Evolutionary conservation across 2,113 vertebrate genomes (phyloP).

Genomic region (Gadus macrocephalus): DNA sequence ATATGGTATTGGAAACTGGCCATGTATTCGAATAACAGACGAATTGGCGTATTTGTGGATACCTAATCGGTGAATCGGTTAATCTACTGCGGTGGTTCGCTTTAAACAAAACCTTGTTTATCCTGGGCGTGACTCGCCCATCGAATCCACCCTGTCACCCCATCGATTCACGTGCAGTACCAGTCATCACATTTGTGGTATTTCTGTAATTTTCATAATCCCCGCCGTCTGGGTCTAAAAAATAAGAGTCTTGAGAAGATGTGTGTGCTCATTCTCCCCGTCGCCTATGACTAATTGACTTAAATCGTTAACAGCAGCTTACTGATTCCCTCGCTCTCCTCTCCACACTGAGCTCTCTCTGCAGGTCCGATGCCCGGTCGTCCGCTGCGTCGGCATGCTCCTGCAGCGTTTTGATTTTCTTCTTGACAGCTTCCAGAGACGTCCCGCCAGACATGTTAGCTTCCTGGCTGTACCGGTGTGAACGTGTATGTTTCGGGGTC

Average conservation of each 20-base stretch:
- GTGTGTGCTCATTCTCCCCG: background rate
- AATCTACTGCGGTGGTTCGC: too few relatives aligned
- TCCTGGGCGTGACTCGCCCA: too few relatives aligned
- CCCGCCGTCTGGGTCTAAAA: too few relatives aligned
- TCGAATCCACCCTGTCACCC: too few relatives aligned
- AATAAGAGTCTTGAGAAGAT: background rate
- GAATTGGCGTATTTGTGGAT: too few relatives aligned
- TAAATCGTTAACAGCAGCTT: constrained; percentile 54
- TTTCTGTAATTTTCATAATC: too few relatives aligned
- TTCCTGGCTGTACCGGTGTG: background rate
- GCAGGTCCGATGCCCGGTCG: constrained; percentile 84
- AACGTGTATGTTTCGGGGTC: background rate
- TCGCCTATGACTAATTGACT: background rate
- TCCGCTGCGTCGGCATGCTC: constrained; percentile 87
- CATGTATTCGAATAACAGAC: too few relatives aligned
- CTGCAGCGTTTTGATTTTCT: constrained; percentile 89
- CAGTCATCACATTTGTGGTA: too few relatives aligned
- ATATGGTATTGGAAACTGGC: too few relatives aligned
- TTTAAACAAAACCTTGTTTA: too few relatives aligned
- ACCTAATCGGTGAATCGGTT: too few relatives aligned
- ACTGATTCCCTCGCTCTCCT: constrained; percentile 84
- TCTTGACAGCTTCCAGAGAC: constrained; percentile 88
- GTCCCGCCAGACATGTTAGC: constrained; percentile 55
- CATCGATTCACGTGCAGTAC: too few relatives aligned
- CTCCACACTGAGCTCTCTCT: constrained; percentile 81